Evolutionary conservation across 2,797 vertebrate species (phyloP), one percentile per base, ranked within the genome.

Genomic region (Tolypeutes matacus): DNA sequence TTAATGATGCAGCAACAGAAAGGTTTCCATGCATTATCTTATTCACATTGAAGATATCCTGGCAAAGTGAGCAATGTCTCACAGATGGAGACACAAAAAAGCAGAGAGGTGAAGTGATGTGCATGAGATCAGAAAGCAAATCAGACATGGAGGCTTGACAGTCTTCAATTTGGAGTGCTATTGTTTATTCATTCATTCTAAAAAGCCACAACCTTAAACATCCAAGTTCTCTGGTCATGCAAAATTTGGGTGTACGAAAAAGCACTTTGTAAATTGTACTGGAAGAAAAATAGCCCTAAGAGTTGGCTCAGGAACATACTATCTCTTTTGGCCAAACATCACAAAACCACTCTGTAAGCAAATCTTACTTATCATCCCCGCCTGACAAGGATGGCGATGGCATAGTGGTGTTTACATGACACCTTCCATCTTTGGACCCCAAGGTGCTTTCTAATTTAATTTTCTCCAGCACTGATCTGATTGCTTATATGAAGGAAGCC

Each of bases 11-110:
- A 49, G 64, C 83, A 92, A 89, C 94, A 88, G 87, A 88, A 88
- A 91, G 78, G 11, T 51, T 39, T 91, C 85, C 85, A 70, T 73
- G 51, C 31, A n/a, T 86, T 69, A 83, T 87, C 64, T 89, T 97
- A 60, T 75, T 93, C 87, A 75, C 8, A 78, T 23, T 36, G 65
- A 92, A 83, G 94, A 85, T 34, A 72, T 34, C 62, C 93, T 88
- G 84, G 82, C 27, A 72, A 92, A 84, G 92, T 85, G 95, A 92
- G 70, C 72, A 96, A 25, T 1, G n/a, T 23, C 64, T 94, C 89
- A 21, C 93, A 92, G 96, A 96, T 23, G 53, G 90, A 85, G 86
- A 95, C 78, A 90, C 89, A 93, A 46, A 90, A 51, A 18, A 87
- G 69, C 62, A 95, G 88, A 97, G 70, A 94, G 77, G 95, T 73